phyloP scores from a whole-genome alignment of 2,113 vertebrate genomes.

The Numenius arquata region DNA sequence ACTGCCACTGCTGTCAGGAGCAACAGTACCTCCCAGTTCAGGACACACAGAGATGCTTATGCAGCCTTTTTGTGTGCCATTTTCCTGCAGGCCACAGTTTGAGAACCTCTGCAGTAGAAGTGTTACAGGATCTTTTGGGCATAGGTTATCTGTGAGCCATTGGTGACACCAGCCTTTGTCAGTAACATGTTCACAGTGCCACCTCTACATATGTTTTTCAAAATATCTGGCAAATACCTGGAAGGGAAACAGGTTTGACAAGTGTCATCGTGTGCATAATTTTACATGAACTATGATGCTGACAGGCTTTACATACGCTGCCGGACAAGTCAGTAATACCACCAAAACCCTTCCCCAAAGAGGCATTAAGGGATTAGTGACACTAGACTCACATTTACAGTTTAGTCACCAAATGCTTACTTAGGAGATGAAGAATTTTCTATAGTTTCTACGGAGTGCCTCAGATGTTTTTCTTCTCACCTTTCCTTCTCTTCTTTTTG shows the following conservation, averaged over 20 bases:
- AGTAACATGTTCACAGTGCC: not conserved
- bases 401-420: not conserved
- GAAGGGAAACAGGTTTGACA: not conserved
- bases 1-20: not conserved
- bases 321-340: not conserved
- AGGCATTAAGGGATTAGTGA: not conserved
- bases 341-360: not conserved
- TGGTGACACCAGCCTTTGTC: not conserved
- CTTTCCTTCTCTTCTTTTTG: not conserved
- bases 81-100: not conserved
- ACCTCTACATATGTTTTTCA: not conserved
- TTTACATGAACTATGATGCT: not conserved
- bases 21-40: not conserved
- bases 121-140: not conserved
- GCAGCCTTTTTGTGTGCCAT: fast-evolving
- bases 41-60: not conserved
- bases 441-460: not conserved
- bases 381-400: not conserved
- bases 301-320: not conserved
- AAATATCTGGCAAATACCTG: not conserved
- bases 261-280: not conserved
- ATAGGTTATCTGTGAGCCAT: not conserved
- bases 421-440: not conserved
- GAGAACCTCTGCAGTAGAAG: not conserved
- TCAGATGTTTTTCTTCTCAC: not conserved